Percentiles rank a stretch among this genome's conserved stretches.
Evolutionary conservation across 1,140 invertebrate species (phyloP).

Genomic region (Bombus huntii): DNA sequence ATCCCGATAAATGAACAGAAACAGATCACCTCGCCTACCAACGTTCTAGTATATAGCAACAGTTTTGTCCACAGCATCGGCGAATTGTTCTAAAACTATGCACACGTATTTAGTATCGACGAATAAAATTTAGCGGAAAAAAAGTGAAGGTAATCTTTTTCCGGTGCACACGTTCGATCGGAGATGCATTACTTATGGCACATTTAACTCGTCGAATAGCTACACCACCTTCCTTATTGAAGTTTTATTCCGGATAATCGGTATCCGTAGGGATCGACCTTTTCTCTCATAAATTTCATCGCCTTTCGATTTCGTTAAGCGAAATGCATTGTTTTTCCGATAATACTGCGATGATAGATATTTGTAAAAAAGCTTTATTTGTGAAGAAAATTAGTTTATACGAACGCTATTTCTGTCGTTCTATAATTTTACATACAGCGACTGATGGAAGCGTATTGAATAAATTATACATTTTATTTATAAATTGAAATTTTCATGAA

Average conservation of each 20-base stretch:
- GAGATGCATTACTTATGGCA: constrained; percentile 67
- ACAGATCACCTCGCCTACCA: neutral
- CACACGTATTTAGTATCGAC: constrained; percentile 9
- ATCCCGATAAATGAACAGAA: neutral
- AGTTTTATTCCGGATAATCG: constrained; percentile 62
- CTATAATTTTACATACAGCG: no score
- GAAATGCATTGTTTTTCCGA: neutral
- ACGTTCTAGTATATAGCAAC: neutral
- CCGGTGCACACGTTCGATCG: constrained; percentile 59
- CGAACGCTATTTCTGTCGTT: no score
- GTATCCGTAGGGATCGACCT: constrained; percentile 7
- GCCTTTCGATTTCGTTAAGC: neutral
- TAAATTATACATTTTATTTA: no score
- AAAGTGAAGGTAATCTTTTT: constrained; percentile 56
- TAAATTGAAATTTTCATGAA: no score
- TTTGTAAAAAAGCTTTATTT: neutral
- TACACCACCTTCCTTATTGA: constrained; percentile 19
- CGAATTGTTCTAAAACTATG: neutral
- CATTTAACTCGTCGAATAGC: constrained; percentile 62
- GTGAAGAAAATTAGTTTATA: no score
- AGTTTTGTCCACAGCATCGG: neutral
- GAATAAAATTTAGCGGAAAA: constrained; percentile 43
- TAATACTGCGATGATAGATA: neutral
- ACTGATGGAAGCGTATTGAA: no score
- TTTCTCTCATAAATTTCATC: neutral